Base-by-base conservation (phyloP, 2,888 invertebrate species). In the Muscina levida region DNA sequence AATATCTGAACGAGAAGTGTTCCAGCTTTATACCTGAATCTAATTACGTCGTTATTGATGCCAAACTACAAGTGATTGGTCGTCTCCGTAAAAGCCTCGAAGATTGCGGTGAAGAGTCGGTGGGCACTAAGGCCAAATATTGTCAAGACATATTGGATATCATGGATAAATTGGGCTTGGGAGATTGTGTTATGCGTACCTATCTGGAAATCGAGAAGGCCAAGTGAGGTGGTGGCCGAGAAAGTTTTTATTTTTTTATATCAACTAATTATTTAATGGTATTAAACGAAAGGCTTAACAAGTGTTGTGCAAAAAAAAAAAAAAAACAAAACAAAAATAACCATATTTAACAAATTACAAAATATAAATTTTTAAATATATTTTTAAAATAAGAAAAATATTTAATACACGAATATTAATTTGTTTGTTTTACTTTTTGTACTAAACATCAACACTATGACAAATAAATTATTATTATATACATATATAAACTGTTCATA, bases 11-110 rank as follows among this genome's bases (percentile, higher is more conserved):
- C 44, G 88, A 90, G 57, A 90, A 89, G 83, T 85, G 89, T 51
- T 82, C 85, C 56, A 86, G 84, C 65, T 88, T 90, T 53, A 88
- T 90, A 82, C 91, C 91, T 46, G 85, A 81, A 56, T 86, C 86
- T 71, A 91, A 89, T 85, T 87, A 89, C 77, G 87, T 89, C 56
- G 87, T 89, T 1, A 87, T 91, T 59, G 90, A 91, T 74, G 85
- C 89, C 44, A 91, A 91, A 83, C 24, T 90, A 5, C 77, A 87
- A 57, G 87, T 89, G 11, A 88, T 91, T 31, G 84, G 84, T 15
- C 87, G 88, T 5, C 83, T 90, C 17, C 79, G 84, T 3, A 86
- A 85, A 77, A 85, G 84, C 1, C 81, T 85, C 1, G 89, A 88
- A 81, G 88, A 85, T 70, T 87, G 89, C 75, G 87, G 83, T 37